phyloP scores from a whole-genome alignment of 2,113 vertebrate species.

The Calyptommatus sinebrachiatus region DNA sequence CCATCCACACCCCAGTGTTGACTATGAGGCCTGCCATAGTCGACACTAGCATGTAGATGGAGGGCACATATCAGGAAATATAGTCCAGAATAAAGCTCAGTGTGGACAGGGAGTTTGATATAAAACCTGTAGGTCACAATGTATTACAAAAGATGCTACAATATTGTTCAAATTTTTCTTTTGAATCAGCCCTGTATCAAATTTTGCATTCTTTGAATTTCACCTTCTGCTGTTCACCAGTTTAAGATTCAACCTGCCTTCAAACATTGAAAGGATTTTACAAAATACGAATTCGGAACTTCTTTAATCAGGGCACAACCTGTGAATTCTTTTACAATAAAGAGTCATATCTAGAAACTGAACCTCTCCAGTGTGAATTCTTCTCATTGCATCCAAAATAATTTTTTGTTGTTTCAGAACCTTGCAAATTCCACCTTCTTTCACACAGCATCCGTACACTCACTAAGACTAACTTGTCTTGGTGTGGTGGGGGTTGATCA shows the following conservation, averaged over 20 bases:
- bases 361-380: neutral
- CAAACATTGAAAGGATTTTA: neutral
- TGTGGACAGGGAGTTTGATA: too few relatives aligned
- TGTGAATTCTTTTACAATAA: neutral
- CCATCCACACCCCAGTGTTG: too few relatives aligned
- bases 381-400: neutral
- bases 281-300: neutral
- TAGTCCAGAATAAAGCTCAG: too few relatives aligned
- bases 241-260: neutral
- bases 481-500: too few relatives aligned
- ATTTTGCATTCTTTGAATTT: neutral
- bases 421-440: too few relatives aligned
- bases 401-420: neutral
- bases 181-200: neutral
- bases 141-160: neutral
- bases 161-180: neutral
- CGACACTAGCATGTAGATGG: too few relatives aligned
- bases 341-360: neutral
- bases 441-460: too few relatives aligned
- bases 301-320: neutral
- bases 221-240: neutral
- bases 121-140: neutral
- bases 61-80: too few relatives aligned
- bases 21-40: too few relatives aligned
- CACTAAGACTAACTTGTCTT: neutral